phyloP scores from a whole-genome alignment of 2,888 invertebrate species.

The Parelbella ahira region DNA sequence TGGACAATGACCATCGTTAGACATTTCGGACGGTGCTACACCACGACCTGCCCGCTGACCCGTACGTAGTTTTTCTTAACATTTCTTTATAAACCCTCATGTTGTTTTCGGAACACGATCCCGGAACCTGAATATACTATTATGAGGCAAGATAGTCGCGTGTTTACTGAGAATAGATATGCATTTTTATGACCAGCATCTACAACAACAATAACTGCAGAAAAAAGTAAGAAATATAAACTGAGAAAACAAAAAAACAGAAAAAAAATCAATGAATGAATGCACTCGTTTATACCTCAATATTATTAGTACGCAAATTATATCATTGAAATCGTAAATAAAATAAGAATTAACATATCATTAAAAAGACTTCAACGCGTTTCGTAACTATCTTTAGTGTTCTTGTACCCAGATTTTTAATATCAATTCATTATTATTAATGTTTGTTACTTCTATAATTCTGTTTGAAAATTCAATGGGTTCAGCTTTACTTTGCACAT shows the following conservation, averaged over 20 bases:
- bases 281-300: no score
- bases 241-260: no score
- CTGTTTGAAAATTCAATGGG: no score
- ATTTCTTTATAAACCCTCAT: slow-evolving; percentile 37
- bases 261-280: no score
- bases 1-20: slow-evolving; percentile 64
- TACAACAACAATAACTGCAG: background rate
- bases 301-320: no score
- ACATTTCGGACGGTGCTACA: slow-evolving; percentile 29
- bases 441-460: background rate
- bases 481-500: no score
- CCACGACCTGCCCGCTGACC: slow-evolving; percentile 44
- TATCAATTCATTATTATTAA: no score
- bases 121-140: slow-evolving; percentile 24
- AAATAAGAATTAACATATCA: no score
- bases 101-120: slow-evolving; percentile 22
- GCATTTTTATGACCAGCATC: background rate
- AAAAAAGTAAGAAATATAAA: no score
- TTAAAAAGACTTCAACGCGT: slow-evolving; percentile 12
- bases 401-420: no score
- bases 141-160: slow-evolving; percentile 2
- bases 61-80: slow-evolving; percentile 34
- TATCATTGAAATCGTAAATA: no score
- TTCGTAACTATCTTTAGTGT: background rate
- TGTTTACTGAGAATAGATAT: slow-evolving; percentile 7